Percentiles rank a stretch among this genome's conserved stretches.
These are phyloP conservation scores for Cephus rjabovi DNA, from an alignment of 2,888 invertebrate genomes.

Conservation along the genomic window DNA sequence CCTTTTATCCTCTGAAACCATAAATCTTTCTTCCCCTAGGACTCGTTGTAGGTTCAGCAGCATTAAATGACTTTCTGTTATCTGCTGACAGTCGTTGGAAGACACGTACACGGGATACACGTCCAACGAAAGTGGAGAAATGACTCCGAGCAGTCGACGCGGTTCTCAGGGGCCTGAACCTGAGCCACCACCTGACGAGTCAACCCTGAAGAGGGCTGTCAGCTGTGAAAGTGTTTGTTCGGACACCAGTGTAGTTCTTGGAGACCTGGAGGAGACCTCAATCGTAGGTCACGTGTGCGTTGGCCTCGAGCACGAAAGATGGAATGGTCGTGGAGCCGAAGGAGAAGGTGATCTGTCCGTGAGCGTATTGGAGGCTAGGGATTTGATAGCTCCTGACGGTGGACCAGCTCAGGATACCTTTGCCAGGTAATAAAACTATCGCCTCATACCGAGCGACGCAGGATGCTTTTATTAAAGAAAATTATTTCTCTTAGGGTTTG, in stretches of 20 bases:
- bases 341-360: slow-evolving; percentile 73
- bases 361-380: slow-evolving; percentile 82
- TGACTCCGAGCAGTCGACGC: slow-evolving; percentile 45
- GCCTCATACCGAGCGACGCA: not conserved
- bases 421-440: slow-evolving; percentile 65
- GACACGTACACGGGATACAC: slow-evolving; percentile 43
- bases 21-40: not conserved
- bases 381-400: slow-evolving; percentile 74
- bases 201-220: slow-evolving; percentile 74
- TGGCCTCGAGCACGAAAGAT: slow-evolving; percentile 83
- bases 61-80: not conserved
- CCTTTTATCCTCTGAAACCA: not conserved
- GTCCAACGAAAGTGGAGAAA: slow-evolving; percentile 39
- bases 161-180: slow-evolving; percentile 53
- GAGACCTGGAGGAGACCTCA: slow-evolving; percentile 78
- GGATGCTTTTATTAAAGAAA: not conserved
- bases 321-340: slow-evolving; percentile 69
- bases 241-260: slow-evolving; percentile 79
- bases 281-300: slow-evolving; percentile 82
- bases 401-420: slow-evolving; percentile 78
- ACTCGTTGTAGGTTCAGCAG: not conserved
- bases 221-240: slow-evolving; percentile 86
- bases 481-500: slow-evolving; percentile 69
- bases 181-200: slow-evolving; percentile 55
- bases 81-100: slow-evolving; percentile 40